Evolutionary conservation across 2,797 vertebrate species (phyloP).

Genomic region (Trematomus bernacchii): DNA sequence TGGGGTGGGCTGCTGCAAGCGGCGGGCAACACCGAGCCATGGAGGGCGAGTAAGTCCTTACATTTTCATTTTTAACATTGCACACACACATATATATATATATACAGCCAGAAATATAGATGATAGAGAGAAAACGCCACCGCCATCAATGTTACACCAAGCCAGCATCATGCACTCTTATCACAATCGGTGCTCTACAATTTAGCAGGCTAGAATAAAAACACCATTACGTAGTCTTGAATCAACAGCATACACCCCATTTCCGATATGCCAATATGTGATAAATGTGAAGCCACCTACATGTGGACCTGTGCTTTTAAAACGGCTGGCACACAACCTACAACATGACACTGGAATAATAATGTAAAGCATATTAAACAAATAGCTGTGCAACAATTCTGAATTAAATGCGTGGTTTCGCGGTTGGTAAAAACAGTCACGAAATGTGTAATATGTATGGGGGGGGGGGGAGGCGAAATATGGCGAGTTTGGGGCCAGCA

Average conservation of each 20-base stretch:
- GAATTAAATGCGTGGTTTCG: slow-evolving; percentile 63
- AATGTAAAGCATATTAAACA: slow-evolving; percentile 28
- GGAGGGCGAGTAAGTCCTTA: slow-evolving; percentile 91
- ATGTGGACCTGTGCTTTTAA: slow-evolving; percentile 56
- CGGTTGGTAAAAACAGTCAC: slow-evolving; percentile 72
- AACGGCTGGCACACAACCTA: slow-evolving; percentile 34
- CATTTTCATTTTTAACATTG: slow-evolving; percentile 80
- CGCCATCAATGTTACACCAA: slow-evolving; percentile 69
- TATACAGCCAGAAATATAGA: slow-evolving; percentile 46
- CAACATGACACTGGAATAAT: slow-evolving; percentile 13
- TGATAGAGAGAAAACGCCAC: slow-evolving; percentile 54
- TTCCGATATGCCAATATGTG: slow-evolving; percentile 71
- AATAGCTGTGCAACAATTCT: slow-evolving; percentile 53
- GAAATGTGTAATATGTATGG: slow-evolving; percentile 81
- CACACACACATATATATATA: slow-evolving; percentile 45
- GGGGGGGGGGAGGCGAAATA: slow-evolving; percentile 70
- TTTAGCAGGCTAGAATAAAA: slow-evolving; percentile 77
- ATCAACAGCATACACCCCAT: slow-evolving; percentile 81
- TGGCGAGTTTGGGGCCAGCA: slow-evolving; percentile 79
- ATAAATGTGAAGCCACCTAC: slow-evolving; percentile 66
- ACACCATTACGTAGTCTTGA: slow-evolving; percentile 83
- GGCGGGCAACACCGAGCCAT: slow-evolving; percentile 88
- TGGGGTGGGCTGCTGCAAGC: slow-evolving; percentile 86
- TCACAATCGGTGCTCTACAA: slow-evolving; percentile 67
- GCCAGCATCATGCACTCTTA: slow-evolving; percentile 65